phyloP scores from a whole-genome alignment of 2,113 vertebrate species.

The Sylvilagus bachmani region DNA sequence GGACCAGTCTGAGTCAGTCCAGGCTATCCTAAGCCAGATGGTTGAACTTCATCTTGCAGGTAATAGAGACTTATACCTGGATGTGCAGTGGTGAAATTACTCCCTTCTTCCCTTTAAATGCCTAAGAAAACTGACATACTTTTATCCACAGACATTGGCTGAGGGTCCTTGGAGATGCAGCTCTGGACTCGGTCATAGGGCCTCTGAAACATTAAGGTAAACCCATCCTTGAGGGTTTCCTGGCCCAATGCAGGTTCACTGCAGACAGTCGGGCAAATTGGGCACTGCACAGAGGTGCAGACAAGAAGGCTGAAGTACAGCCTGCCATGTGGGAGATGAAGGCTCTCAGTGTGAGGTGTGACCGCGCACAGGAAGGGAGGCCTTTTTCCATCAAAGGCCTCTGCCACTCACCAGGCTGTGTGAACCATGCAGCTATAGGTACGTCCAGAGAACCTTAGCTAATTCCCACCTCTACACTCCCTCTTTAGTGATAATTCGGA shows the following conservation, averaged over 20 bases:
- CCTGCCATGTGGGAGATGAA: neutral
- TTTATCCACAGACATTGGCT: neutral
- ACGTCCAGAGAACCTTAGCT: neutral
- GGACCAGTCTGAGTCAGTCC: neutral
- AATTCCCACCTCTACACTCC: neutral
- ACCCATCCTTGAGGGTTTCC: neutral
- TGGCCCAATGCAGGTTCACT: neutral
- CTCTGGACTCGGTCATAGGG: neutral
- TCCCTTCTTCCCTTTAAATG: neutral
- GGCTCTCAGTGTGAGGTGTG: neutral
- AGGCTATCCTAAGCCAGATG: neutral
- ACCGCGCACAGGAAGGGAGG: neutral
- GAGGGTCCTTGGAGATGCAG: neutral
- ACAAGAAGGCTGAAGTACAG: neutral
- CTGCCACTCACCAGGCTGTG: neutral
- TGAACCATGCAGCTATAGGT: rapidly evolving
- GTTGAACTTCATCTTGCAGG: neutral
- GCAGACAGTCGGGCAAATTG: neutral
- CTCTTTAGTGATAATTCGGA: neutral
- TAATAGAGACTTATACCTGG: neutral
- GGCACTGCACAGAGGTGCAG: neutral
- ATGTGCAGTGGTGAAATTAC: neutral
- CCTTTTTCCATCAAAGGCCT: neutral
- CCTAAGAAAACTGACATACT: neutral
- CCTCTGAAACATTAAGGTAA: neutral